Evolutionary conservation across 2,888 invertebrate species (phyloP).

Genomic region (Nephrotoma guestfalica): DNA sequence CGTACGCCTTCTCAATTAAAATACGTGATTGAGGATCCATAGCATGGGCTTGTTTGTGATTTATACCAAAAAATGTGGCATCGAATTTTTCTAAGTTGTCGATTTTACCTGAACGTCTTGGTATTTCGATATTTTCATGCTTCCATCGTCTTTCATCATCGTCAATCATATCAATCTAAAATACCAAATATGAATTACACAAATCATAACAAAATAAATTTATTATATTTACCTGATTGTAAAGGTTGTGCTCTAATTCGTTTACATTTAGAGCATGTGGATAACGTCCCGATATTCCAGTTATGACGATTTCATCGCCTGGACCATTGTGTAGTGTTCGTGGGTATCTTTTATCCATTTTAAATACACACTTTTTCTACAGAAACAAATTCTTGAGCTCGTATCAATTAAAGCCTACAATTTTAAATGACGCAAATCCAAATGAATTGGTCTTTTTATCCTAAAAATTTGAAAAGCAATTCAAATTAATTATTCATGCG

Average conservation of each 20-base stretch:
- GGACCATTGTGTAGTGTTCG: conserved; percentile 25
- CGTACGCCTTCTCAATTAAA: conserved; percentile 22
- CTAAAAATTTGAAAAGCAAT: no score
- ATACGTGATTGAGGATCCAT: conserved; percentile 69
- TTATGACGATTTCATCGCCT: conserved; percentile 40
- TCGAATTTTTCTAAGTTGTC: conserved; percentile 57
- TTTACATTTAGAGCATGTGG: conserved; percentile 47
- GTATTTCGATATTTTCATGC: conserved; percentile 55
- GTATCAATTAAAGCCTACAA: no score
- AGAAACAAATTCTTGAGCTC: no score
- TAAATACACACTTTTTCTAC: no score
- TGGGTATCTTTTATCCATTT: conserved; percentile 5
- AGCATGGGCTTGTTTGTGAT: conserved; percentile 58
- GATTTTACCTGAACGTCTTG: conserved; percentile 57
- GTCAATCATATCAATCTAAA: conserved; percentile 66
- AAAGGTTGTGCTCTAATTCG: conserved; percentile 46
- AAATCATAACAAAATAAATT: background rate
- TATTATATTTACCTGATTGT: conserved; percentile 36
- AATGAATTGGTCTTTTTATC: no score
- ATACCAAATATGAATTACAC: conserved; percentile 5
- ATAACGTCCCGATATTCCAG: conserved; percentile 44
- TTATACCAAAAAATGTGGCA: conserved; percentile 60
- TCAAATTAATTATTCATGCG: no score
- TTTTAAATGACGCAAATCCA: no score
- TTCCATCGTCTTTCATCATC: conserved; percentile 66